Base-by-base conservation (phyloP, 37 sponge, comb jelly and placozoan genomes). In the Axinella damicornis region DNA sequence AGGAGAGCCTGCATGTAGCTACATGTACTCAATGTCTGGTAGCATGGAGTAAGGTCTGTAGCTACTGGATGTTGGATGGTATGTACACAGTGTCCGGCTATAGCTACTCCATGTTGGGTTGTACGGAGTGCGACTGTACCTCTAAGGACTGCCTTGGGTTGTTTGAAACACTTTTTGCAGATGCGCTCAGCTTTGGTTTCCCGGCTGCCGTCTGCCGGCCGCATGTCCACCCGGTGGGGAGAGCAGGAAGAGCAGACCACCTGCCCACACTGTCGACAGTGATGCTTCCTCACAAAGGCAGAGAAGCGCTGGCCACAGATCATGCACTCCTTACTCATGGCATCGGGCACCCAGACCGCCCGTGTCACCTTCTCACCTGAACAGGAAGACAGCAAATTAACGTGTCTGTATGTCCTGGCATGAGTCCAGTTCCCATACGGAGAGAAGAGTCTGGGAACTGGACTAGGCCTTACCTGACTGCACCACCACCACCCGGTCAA, bases 301-400 rank as follows among this genome's bases (percentile, higher is more conserved):
- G 90, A 65, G 86, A 95, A 95, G 35, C 86, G 88, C 15, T 27
- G 41, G 5, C 71, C 27, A 64, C 95, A 92, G 15, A 85, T 22
- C 92, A 91, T 91, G 53, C 95, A 95, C 0, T 79, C 83, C 38
- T 85, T 92, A n/a, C 71, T 35, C 24, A 72, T 33, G 41, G 85
- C 34, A 57, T 95, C 95, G 0, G 95, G 95, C 16, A 95, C 82
- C 95, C 95, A 95, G 28, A 95, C 92, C 1, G 95, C 84, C 5
- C 79, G 46, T 46, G 68, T 24, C 40, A 92, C 0, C 41, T 68
- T 64, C 28, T 65, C 36, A 20, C 71, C 17, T 30, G 69, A 46
- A 41, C 69, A 55, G 62, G 58, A 58, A 36, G 71, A 55, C 39
- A 55, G 71, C 28, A 6, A 32, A 28, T 28, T 30, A n/a, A 46